Base-by-base conservation (phyloP, 2,888 invertebrate species). In the Tachina grossa region DNA sequence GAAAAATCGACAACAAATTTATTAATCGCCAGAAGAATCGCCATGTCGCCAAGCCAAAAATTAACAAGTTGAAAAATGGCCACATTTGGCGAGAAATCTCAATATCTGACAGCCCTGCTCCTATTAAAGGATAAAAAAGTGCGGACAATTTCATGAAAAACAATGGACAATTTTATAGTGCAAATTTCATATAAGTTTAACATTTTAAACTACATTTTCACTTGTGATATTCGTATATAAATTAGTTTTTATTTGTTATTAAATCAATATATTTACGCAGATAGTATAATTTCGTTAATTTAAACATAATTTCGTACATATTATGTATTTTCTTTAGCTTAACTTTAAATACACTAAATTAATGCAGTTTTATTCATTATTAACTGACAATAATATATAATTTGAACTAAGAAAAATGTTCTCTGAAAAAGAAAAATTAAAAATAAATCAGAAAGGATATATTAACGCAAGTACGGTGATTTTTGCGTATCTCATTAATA, bases 201-300 rank as follows among this genome's bases (percentile, higher is more conserved):
- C 5, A 63, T 10, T 63, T n/a, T 13, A 63, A 45, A 63, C 4
- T 5, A 22, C 69, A 19, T 47, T 71, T 63, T 9, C 9, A 41
- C 1, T 13, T 31, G n/a, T 11, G 9, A 57, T 45, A 47, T 39
- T 72, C 57, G 59, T 72, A 55, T 76, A 47, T 77, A 77, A 77
- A 77, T 68, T 55, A 68, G 13, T 49, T 49, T 74, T 74, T 45
- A 31, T 76, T 76, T 66, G 3, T 68, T 77, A 41, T 41, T 66
- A 55, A 57, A 66, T 66, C 45, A 49, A 66, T 66, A 55, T 65
- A 14, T 43, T 11, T 61, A 63, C 63, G 31, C 31, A 31, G 31
- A 80, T 53, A 63, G 45, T 53, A 45, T 53, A 39, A 16, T 41
- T 59, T 65, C 47, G 13, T 66, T 66, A 66, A 49, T 65, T 63